These are phyloP conservation scores for mouse (Mus musculus) DNA, from an alignment of 2,113 vertebrate genomes.

Conservation along the genomic window DNA sequence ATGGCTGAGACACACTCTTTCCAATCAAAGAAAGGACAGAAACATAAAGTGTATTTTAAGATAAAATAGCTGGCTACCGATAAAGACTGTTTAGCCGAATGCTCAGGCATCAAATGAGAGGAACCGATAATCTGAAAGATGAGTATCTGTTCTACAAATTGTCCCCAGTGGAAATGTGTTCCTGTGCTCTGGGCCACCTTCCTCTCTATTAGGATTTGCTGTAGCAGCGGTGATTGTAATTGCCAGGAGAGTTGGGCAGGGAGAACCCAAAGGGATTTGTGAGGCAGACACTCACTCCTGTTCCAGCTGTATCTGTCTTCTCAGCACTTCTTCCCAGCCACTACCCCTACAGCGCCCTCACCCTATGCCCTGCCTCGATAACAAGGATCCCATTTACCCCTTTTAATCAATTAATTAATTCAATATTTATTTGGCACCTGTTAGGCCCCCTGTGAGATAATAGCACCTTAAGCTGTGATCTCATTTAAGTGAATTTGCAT, in stretches of 20 bases:
- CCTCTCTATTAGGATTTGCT: background rate
- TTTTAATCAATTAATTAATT: constrained; percentile 72
- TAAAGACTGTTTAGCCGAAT: constrained; percentile 17
- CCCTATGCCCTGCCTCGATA: background rate
- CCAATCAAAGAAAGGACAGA: background rate
- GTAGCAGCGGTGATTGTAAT: background rate
- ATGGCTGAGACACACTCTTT: background rate
- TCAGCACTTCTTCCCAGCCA: background rate
- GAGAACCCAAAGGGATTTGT: background rate
- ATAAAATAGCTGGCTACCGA: background rate
- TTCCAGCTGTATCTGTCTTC: background rate
- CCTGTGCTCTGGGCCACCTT: background rate
- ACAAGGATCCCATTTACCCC: constrained; percentile 34
- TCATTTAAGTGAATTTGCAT: constrained; percentile 68
- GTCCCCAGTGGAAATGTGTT: background rate
- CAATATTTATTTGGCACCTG: constrained; percentile 71
- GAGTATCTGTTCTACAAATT: constrained; percentile 28
- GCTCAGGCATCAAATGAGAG: background rate
- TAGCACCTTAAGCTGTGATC: constrained; percentile 69
- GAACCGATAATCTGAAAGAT: background rate
- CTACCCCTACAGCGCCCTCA: background rate
- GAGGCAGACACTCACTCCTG: background rate
- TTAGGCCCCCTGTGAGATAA: constrained; percentile 38
- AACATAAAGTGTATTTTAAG: background rate
- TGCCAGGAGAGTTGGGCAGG: background rate